Base-by-base conservation (phyloP, 2,113 vertebrate genomes). In the Neoarius graeffei region DNA sequence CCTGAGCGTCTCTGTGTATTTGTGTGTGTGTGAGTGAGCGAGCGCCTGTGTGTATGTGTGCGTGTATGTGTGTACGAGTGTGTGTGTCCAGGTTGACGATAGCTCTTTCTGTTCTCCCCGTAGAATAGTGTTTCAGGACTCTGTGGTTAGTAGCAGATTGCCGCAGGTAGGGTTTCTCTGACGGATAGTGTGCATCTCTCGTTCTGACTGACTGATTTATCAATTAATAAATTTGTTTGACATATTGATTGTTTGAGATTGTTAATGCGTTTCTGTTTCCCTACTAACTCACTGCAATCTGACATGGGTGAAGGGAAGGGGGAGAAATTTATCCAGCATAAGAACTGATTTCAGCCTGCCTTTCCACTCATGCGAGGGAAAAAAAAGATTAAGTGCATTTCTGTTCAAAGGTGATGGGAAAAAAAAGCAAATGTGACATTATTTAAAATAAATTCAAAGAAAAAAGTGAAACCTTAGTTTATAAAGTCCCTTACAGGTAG, bases 41-140 rank as follows among this genome's bases (percentile, higher is more conserved):
- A 91, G 86, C 93, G 91, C 93, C 89, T 91, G 91, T 87, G 86
- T 82, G 91, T 84, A 86, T 91, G 91, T 91, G 93, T 91, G 93
- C 89, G 90, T 90, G 85, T 85, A 91, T 85, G 88, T 76, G 90
- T 91, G 81, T 23, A 88, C n/a, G 87, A 71, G 86, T 83, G 86
- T 69, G 88, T 20, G 89, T 89, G 83, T 91, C 92, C 94, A 94
- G 95, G 94, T 95, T 96, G 94, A 95, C 94, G 94, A 95, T 94
- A 95, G 95, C 92, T 95, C 91, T 95, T 95, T 96, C 94, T 96
- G 95, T 95, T 95, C 93, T 95, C 95, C 95, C 95, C 96, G 94
- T 96, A 95, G 95, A 96, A 94, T 96, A 96, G 95, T 95, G 95
- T 95, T 96, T 96, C 95, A 95, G 95, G 95, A 95, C 93, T 85